Evolutionary conservation across 2,888 invertebrate species (phyloP), one percentile per base, ranked within the genome.

Genomic region (Cylindroiulus punctatus): DNA sequence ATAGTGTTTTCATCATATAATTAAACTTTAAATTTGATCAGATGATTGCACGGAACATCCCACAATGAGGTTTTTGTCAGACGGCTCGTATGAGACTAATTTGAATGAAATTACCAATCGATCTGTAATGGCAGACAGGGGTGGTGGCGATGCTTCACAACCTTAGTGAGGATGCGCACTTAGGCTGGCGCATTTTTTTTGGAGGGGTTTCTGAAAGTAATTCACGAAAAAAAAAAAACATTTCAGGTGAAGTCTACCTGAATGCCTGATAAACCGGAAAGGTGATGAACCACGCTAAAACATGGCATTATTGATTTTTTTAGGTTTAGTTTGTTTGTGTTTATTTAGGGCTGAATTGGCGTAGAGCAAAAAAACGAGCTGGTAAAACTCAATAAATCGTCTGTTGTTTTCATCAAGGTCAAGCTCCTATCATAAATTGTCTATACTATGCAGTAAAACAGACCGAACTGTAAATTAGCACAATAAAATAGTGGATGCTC

Each of bases 21-120:
- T 76, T 76, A 76, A 26, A 76, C 30, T 76, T 76, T 76, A 76
- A 76, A 76, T 76, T 76, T 76, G 76, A 76, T 76, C 76, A 76
- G 76, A 76, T 30, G 76, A 76, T 76, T 76, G 76, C 76, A 76
- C 76, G 76, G 26, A 76, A 76, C 30, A 76, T 76, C 76, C 76
- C 76, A 76, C 76, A 76, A 76, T 76, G 76, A 76, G 76, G 76
- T 76, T 76, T 76, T 76, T 76, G 76, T 76, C 76, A 76, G 26
- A 26, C 30, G 26, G 76, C 30, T 76, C 76, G 14, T 30, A 76
- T 30, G 76, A 76, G 30, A 76, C 26, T 76, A 76, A 76, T 76
- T 76, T 76, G 76, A 76, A 76, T 76, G 76, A 76, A 76, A 76
- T 76, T 76, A 76, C 76, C 26, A 76, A 76, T 76, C 76, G 76